Evolutionary conservation across 2,888 invertebrate species (phyloP).

Genomic region (Dasysyrphus albostriatus): DNA sequence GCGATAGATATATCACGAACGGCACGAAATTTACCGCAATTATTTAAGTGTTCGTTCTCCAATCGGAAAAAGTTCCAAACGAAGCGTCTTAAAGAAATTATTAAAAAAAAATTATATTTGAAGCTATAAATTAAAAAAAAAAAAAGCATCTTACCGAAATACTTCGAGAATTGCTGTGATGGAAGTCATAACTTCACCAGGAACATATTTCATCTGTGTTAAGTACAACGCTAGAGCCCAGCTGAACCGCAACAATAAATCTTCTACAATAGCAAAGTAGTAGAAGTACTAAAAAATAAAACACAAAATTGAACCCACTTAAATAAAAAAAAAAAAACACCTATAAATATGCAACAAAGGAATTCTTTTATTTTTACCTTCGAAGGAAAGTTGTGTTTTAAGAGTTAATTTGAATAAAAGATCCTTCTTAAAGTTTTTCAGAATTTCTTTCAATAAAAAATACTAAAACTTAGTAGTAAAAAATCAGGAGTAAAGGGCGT

Average conservation of each 20-base stretch:
- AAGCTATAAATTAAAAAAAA: not conserved
- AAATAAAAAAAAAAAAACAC: too few species aligned
- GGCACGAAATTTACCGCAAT: conserved; percentile 99
- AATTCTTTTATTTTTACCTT: too few species aligned
- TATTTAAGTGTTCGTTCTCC: conserved; percentile 99
- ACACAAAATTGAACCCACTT: too few species aligned
- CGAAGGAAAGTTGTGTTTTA: too few species aligned
- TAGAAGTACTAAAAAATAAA: conserved; percentile 86
- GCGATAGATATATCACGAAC: conserved; percentile 98
- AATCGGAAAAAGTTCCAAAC: conserved; percentile 99
- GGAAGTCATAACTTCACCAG: conserved; percentile 92
- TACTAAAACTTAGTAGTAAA: too few species aligned
- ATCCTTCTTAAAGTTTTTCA: too few species aligned
- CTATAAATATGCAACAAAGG: too few species aligned
- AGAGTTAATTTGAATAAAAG: too few species aligned
- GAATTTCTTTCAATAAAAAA: too few species aligned
- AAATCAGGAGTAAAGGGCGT: too few species aligned
- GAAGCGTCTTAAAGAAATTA: conserved; percentile 88
- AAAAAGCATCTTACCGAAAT: conserved; percentile 87
- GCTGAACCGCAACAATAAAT: conserved; percentile 95
- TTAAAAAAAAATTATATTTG: not conserved
- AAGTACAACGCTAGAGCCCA: conserved; percentile 96
- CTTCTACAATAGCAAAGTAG: conserved; percentile 98
- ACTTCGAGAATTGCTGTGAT: conserved; percentile 94
- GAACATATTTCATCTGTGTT: conserved; percentile 90